Evolutionary conservation across 1,140 invertebrate genomes (phyloP).

Genomic region (Belonocnema kinseyi): DNA sequence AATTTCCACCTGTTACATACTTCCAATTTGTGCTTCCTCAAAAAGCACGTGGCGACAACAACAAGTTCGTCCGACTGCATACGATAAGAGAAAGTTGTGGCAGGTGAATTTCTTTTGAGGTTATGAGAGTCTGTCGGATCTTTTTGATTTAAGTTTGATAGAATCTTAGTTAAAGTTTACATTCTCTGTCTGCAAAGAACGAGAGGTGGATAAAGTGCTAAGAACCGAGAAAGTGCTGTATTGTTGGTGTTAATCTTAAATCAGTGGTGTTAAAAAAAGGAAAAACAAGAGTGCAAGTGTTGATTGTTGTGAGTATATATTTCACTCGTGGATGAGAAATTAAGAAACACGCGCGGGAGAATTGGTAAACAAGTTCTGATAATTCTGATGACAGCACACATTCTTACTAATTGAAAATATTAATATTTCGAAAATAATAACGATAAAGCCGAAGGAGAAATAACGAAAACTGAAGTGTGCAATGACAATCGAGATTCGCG

Average conservation of each 20-base stretch:
- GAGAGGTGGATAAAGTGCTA: background rate
- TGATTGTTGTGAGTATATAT: constrained; percentile 12
- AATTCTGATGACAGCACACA: background rate
- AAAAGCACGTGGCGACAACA: background rate
- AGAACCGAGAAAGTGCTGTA: background rate
- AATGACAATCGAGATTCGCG: constrained; percentile 29
- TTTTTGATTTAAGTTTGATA: background rate
- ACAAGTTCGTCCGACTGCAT: background rate
- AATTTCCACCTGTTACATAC: background rate
- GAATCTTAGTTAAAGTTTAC: background rate
- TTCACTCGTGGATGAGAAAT: background rate
- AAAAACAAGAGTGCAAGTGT: background rate
- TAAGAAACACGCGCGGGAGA: background rate
- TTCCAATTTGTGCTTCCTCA: background rate
- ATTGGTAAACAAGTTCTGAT: background rate
- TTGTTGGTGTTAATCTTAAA: background rate
- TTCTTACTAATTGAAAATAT: too few relatives aligned
- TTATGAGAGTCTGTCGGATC: constrained; percentile 12
- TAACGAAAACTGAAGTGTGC: background rate
- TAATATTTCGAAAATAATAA: too few relatives aligned
- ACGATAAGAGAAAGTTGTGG: background rate
- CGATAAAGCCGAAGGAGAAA: background rate
- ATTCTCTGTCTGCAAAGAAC: background rate
- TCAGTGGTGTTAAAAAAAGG: background rate
- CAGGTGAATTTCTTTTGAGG: constrained; percentile 1